Base-by-base conservation (phyloP, 1,140 invertebrate species). In the Asobara japonica region DNA sequence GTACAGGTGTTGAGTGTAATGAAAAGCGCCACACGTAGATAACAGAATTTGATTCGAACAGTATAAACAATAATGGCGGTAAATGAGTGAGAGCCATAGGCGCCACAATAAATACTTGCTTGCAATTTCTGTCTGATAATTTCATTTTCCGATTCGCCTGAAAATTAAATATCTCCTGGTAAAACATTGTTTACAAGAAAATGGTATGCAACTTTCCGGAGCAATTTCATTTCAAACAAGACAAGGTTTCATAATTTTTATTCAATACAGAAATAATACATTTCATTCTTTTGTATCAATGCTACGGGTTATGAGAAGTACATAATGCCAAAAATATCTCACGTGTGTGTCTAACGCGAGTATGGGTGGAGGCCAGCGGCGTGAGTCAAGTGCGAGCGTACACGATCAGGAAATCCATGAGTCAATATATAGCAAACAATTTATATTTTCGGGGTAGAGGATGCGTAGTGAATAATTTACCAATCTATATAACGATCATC, bases 261-360 rank as follows among this genome's bases (percentile, higher is more conserved):
- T n/a, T n/a, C n/a, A n/a, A n/a, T n/a, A n/a, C n/a, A n/a, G n/a
- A n/a, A n/a, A n/a, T n/a, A n/a, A n/a, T n/a, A 29, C 25, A 73
- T 36, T 18, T 41, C 16, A 65, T 60, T 69, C 33, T 65, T 18
- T 25, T 56, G 51, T 69, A 51, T 30, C 45, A 72, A 72, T 72
- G 71, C 66, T 31, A 67, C 33, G 66, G 45, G 38, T 31, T 33
- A 73, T 22, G 22, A 56, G 51, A 3, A 22, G 66, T 73, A 61
- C 51, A 56, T 56, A 38, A 66, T 65, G 56, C 71, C 71, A 65
- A 72, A 72, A 72, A 72, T 72, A 72, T 66, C 71, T 72, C 71
- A 72, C 71, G 71, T 72, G 71, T 66, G 71, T 64, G 70, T 33
- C 67, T 64, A 69, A 67, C 68, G n/a, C n/a, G 22, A 22, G 51